A percentile compares a stretch with the other conserved stretches of the same genome.
phyloP scores from a whole-genome alignment of 2,113 vertebrate genomes.

The Electrona antarctica region DNA sequence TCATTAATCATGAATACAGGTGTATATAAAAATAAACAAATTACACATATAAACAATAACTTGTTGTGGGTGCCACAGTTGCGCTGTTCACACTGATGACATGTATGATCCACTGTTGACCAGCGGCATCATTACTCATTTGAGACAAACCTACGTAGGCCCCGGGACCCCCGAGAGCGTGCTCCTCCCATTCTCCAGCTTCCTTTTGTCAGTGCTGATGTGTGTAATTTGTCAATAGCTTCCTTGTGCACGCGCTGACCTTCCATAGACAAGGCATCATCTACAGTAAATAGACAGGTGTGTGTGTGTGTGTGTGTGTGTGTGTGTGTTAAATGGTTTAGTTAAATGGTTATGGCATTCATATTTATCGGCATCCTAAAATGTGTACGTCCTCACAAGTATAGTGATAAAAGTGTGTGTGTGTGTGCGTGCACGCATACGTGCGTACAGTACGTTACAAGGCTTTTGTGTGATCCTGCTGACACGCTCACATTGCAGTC shows the following conservation, averaged over 20 bases:
- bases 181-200: constrained; percentile 18
- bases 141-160: constrained; percentile 58
- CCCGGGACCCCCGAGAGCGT: constrained; percentile 30
- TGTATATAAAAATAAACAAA: too few species aligned
- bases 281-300: constrained; percentile 43
- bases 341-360: too few species aligned
- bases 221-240: constrained; percentile 66
- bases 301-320: too few species aligned
- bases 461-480: constrained; percentile 56
- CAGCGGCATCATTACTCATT: constrained; percentile 61
- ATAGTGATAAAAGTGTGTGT: too few species aligned
- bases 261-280: constrained; percentile 56
- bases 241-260: constrained; percentile 53
- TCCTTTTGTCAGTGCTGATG: constrained; percentile 53
- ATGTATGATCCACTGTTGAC: constrained; percentile 58
- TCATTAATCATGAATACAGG: too few species aligned
- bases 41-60: too few species aligned
- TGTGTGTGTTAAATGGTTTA: too few species aligned
- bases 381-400: too few species aligned
- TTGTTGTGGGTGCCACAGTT: too few species aligned
- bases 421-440: too few species aligned
- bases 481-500: constrained; percentile 50
- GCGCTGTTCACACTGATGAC: constrained; percentile 30
- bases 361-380: too few species aligned
- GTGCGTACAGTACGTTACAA: too few species aligned